Base-by-base conservation (phyloP, 2,113 vertebrate genomes). In the Daphoenositta chrysoptera region DNA sequence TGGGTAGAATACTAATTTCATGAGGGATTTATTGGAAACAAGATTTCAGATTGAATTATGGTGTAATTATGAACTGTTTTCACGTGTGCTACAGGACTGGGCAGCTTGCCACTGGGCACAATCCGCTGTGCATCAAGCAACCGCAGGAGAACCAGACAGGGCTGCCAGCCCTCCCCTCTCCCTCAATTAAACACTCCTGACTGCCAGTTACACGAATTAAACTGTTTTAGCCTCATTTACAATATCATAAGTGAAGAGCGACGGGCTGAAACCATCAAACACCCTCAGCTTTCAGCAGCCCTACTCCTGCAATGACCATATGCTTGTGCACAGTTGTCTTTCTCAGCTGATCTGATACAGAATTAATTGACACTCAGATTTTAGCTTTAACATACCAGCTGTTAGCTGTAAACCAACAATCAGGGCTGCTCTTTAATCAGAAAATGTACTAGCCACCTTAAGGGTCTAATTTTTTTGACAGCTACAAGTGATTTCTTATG, bases 11-110 rank as follows among this genome's bases (percentile, higher is more conserved):
- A 77, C 96, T 94, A 89, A 98, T 98, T 98, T 96, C 92, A 83
- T 94, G 42, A 80, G 92, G 95, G 93, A 97, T 96, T 97, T 97
- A 96, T 97, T 96, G 95, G 86, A 94, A 96, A 97, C 94, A 95
- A 97, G 97, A 73, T 75, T 98, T 95, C 89, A 95, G 95, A 95
- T 96, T 98, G 97, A 98, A 97, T 98, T 98, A 97, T 95, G 90
- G 47, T 96, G 90, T 93, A 97, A 98, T 98, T 98, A 98, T 97
- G 97, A 97, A 97, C 97, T 97, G 94, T 1, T 68, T 97, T 85
- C 87, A 42, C 91, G 72, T 87, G 93, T 83, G 87, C 94, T 96
- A 82, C 70, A 95, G 96, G 89, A 84, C 94, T 91, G 94, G 95
- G 95, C 93, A 97, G 6, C 61, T 85, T 98, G 97, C 97, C 97